Base-by-base conservation (phyloP, 2,797 vertebrate species). In the Peromyscus eremicus region DNA sequence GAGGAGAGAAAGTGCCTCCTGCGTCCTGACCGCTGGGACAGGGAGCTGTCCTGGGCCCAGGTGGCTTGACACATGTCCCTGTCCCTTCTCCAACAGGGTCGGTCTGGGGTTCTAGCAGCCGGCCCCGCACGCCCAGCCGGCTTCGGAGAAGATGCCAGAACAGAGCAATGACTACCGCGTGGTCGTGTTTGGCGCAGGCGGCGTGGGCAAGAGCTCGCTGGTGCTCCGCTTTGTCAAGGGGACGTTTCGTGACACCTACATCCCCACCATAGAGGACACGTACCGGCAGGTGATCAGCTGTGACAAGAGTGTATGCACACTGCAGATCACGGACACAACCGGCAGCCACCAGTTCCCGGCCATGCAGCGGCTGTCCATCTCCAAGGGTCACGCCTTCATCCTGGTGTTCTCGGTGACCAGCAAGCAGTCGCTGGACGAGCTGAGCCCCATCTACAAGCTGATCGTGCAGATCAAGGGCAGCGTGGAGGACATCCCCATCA, bases 231-330 rank as follows among this genome's bases (percentile, higher is more conserved):
- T 99, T 3, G 99, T 99, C 46, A 99, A 99, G 97, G 99, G 99
- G 89, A 99, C 99, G 7, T 99, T 99, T 98, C 99, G 99, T 1
- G 99, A 99, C 98, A 99, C 99, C 92, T 99, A 99, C 98, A 99
- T 99, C 98, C 99, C 99, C 96, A 99, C 99, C 1, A 99, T 99
- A 12, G 99, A 99, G 99, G 99, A 99, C 99, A 99, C 99, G 34
- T 99, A 99, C 98, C 99, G 99, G 84, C 99, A 99, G 98, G 99
- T 99, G 98, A 99, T 99, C 99, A 99, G 99, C 99, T 99, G 99
- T 0, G 99, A 99, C 98, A 99, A 99, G 98, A 99, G 99, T 80
- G 99, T 99, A 96, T 99, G 99, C 98, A 99, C 99, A 0, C 99
- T 99, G 97, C 99, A 99, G 98, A 99, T 99, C 99, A 99, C 99